Evolutionary conservation across 1,140 invertebrate genomes (phyloP).

Genomic region (Brachionus asplanchnoidis): DNA sequence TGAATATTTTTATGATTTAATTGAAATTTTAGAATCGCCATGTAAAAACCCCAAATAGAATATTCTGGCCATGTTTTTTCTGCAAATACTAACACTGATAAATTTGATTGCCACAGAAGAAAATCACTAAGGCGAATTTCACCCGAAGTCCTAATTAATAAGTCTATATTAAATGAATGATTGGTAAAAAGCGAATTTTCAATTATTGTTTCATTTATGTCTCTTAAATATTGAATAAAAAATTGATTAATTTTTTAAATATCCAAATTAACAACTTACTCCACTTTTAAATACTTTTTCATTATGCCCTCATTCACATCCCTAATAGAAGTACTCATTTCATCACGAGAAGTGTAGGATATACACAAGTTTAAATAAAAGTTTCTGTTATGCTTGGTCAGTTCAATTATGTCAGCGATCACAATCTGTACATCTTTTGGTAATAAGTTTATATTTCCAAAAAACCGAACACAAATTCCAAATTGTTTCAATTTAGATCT

Average conservation of each 20-base stretch:
- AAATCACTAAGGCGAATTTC: constrained; percentile 93
- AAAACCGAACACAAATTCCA: constrained; percentile 77
- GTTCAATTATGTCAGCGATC: constrained; percentile 73
- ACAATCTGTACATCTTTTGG: constrained; percentile 72
- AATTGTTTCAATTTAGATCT: constrained; percentile 72
- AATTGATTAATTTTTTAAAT: background rate
- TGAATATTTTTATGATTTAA: background rate
- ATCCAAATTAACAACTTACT: background rate
- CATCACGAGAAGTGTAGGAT: constrained; percentile 19
- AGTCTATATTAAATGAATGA: constrained; percentile 59
- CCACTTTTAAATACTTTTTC: background rate
- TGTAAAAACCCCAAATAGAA: constrained; percentile 12
- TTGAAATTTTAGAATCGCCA: background rate
- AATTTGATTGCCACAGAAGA: constrained; percentile 76
- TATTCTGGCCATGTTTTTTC: constrained; percentile 20
- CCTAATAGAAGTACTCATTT: constrained; percentile 1
- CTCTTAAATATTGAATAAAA: background rate
- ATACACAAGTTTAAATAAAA: constrained; percentile 18
- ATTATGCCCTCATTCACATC: background rate
- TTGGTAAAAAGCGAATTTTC: background rate
- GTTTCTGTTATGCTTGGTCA: constrained; percentile 66
- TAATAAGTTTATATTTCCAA: constrained; percentile 78
- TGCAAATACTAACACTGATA: background rate
- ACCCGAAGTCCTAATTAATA: constrained; percentile 91
- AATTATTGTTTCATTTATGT: background rate